Conservation (phyloP, 2,888 invertebrate genomes). For the Leptopterna dolabrata region DNA sequence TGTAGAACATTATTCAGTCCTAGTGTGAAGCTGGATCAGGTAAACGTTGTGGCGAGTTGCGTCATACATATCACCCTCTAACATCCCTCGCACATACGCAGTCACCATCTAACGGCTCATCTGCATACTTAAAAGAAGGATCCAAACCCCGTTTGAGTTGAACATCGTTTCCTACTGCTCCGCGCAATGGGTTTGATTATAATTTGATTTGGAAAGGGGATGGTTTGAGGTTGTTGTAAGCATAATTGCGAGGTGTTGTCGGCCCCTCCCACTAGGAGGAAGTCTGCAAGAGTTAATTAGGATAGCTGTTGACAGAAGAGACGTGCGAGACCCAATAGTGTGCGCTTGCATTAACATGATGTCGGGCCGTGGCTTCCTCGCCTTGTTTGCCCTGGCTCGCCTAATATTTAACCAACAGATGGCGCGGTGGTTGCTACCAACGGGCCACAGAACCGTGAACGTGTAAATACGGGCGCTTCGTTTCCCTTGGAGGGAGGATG, state of each 20-base stretch:
- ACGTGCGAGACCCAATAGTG: conserved; percentile 44
- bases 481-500: not conserved
- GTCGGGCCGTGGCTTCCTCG: conserved; percentile 34
- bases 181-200: conserved; percentile 48
- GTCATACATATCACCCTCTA: too few relatives aligned
- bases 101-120: too few relatives aligned
- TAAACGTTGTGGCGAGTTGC: too few relatives aligned
- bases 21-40: too few relatives aligned
- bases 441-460: conserved; percentile 55
- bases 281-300: conserved; percentile 54
- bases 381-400: conserved; percentile 49
- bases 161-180: not conserved
- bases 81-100: too few relatives aligned
- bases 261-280: conserved; percentile 18
- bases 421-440: conserved; percentile 54
- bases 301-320: conserved; percentile 46
- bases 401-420: conserved; percentile 61
- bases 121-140: conserved; percentile 14
- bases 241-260: conserved; percentile 55
- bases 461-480: conserved; percentile 51
- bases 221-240: conserved; percentile 42
- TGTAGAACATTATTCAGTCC: too few relatives aligned
- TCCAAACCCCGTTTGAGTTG: not conserved
- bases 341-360: conserved; percentile 49
- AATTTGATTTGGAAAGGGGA: conserved; percentile 44